phyloP scores from a whole-genome alignment of 92 coral and sea anemone species.

The Desmophyllum pertusum region DNA sequence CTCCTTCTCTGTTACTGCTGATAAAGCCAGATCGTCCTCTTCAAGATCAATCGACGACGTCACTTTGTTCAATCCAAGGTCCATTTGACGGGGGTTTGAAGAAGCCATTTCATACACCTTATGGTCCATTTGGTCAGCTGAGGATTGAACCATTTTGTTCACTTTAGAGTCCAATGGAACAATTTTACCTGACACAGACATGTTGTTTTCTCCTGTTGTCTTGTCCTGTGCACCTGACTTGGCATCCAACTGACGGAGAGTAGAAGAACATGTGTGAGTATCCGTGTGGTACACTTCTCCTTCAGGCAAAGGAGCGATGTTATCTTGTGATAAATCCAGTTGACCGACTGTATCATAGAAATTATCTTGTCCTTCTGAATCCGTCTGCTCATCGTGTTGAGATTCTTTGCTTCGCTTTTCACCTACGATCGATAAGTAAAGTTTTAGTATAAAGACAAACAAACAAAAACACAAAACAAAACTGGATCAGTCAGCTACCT shows the following conservation, averaged over 20 bases:
- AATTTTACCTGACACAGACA: not conserved
- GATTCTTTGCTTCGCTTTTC: not conserved
- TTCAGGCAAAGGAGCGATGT: not conserved
- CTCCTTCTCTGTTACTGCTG: not conserved
- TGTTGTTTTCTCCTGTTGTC: too few relatives aligned
- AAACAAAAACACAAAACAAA: too few relatives aligned
- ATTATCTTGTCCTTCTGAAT: conserved; percentile 1
- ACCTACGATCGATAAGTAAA: not conserved
- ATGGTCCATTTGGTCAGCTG: not conserved
- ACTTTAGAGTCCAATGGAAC: not conserved
- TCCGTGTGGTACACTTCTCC: not conserved
- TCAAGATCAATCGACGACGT: not conserved
- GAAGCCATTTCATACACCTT: not conserved
- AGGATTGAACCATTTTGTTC: not conserved
- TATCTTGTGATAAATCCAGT: not conserved
- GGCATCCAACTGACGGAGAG: not conserved
- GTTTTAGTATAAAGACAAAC: too few relatives aligned
- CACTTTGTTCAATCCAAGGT: not conserved
- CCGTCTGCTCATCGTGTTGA: not conserved
- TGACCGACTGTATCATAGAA: not conserved
- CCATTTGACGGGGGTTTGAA: not conserved
- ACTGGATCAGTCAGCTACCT: not conserved
- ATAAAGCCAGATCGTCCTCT: not conserved
- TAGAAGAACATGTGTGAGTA: not conserved
- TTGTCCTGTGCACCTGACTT: too few relatives aligned